Percentiles rank a stretch among this genome's conserved stretches.
phyloP scores from a whole-genome alignment of 1,140 invertebrate species.

The Venustaconcha ellipsiformis region DNA sequence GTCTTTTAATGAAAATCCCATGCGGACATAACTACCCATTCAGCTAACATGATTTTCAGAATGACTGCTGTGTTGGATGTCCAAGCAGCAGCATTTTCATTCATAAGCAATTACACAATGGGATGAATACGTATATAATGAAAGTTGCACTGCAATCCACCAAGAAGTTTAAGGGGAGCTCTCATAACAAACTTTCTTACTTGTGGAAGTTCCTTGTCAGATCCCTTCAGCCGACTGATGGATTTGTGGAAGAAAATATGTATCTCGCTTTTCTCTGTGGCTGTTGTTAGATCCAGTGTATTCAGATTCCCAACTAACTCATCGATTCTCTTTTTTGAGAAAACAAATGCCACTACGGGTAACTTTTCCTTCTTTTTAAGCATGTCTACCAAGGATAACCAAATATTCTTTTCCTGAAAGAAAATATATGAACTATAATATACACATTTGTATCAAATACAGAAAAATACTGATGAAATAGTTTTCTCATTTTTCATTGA shows the following conservation, averaged over 20 bases:
- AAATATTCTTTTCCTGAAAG: conserved; percentile 84
- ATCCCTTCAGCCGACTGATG: conserved; percentile 84
- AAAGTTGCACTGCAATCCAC: too few species aligned
- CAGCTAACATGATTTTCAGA: too few species aligned
- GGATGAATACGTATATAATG: too few species aligned
- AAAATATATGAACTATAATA: background rate
- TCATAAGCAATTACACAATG: too few species aligned
- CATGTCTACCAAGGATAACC: conserved; percentile 78
- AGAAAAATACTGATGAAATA: too few species aligned
- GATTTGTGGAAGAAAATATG: conserved; percentile 86
- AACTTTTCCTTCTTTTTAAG: conserved; percentile 86
- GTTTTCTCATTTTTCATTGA: too few species aligned
- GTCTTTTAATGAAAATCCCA: too few species aligned
- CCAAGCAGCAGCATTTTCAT: too few species aligned
- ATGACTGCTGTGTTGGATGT: too few species aligned
- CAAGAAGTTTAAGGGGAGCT: too few species aligned
- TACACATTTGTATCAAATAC: too few species aligned
- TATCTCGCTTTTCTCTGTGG: conserved; percentile 86
- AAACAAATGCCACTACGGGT: conserved; percentile 93
- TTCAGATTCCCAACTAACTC: conserved; percentile 79
- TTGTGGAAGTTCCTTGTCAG: conserved; percentile 91
- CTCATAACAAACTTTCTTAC: conserved; percentile 68
- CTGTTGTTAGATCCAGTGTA: conserved; percentile 84
- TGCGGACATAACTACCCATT: too few species aligned
- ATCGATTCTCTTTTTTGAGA: conserved; percentile 92